Percentiles rank a stretch among this genome's conserved stretches.
These are phyloP conservation scores for Sebastes kiyomatsui DNA, from an alignment of 2,797 vertebrate species.

Conservation along the genomic window DNA sequence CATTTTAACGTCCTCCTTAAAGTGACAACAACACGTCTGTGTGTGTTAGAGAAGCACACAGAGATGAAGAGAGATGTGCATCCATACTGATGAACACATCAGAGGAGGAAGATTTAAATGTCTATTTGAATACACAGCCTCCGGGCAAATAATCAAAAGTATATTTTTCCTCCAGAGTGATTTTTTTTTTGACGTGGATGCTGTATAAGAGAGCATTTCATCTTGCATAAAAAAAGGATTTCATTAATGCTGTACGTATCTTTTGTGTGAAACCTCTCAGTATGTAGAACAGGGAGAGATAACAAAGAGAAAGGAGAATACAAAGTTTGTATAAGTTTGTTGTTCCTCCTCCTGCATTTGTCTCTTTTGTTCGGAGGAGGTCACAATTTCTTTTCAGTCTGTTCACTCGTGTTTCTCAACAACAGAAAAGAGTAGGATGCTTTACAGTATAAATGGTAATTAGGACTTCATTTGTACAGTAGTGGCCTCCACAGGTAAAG, in stretches of 20 bases:
- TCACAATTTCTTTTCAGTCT: neutral
- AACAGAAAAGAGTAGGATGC: too few relatives aligned
- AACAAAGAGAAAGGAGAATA: neutral
- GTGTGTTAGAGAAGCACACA: neutral
- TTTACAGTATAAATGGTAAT: neutral
- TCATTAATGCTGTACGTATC: neutral
- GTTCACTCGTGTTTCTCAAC: neutral
- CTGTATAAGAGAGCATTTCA: neutral
- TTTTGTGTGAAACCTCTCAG: conserved; percentile 1
- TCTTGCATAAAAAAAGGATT: neutral
- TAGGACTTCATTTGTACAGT: neutral
- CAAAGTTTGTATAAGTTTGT: neutral
- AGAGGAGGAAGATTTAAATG: neutral
- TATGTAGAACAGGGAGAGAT: neutral
- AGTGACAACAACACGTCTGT: neutral
- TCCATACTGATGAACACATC: conserved; percentile 1
- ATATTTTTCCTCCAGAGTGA: neutral
- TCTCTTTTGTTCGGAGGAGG: neutral
- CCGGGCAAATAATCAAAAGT: neutral
- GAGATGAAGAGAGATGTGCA: neutral
- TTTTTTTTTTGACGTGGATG: neutral
- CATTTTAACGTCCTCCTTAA: neutral
- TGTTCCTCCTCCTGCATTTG: neutral
- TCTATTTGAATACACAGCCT: neutral
- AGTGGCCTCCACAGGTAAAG: conserved; percentile 2